A percentile compares a stretch with the other conserved stretches of the same genome.
Evolutionary conservation across 2,888 invertebrate species (phyloP).

Genomic region (Plutella xylostella): DNA sequence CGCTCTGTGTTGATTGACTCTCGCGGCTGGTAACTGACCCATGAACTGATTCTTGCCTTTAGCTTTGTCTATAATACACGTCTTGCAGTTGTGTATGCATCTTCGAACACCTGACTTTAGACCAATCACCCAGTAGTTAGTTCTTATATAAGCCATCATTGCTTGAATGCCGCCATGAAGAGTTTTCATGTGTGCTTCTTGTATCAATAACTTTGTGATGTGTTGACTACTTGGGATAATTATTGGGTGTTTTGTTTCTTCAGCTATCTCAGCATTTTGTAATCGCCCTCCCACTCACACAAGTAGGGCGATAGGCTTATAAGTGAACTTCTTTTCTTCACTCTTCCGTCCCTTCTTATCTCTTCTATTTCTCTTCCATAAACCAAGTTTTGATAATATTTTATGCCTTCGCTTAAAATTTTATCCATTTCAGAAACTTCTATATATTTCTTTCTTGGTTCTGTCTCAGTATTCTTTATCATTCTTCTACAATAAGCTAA

Average conservation of each 20-base stretch:
- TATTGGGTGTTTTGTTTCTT: not conserved
- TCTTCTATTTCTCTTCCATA: not conserved
- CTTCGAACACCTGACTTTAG: not conserved
- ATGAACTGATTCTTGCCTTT: slow-evolving; percentile 1
- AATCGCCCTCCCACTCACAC: slow-evolving; percentile 5
- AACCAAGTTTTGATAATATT: not conserved
- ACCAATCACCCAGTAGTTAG: slow-evolving; percentile 7
- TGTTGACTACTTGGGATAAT: slow-evolving; percentile 6
- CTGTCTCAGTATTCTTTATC: too few relatives aligned
- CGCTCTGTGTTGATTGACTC: not conserved
- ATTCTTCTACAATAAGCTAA: too few relatives aligned
- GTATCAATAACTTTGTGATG: slow-evolving; percentile 14
- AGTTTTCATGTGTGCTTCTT: slow-evolving; percentile 16
- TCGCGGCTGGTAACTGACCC: slow-evolving; percentile 3
- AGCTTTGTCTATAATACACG: not conserved
- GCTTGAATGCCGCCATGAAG: slow-evolving; percentile 17
- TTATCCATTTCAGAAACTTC: too few relatives aligned
- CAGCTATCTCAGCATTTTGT: not conserved
- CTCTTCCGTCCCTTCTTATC: not conserved
- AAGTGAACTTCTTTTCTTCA: not conserved
- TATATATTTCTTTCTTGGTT: not conserved
- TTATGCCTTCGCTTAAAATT: too few relatives aligned
- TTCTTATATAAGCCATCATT: slow-evolving; percentile 13
- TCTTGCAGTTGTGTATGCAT: not conserved
- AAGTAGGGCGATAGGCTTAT: not conserved